Base-by-base conservation (phyloP, 2,113 vertebrate species). In the Cyrtonyx montezumae region DNA sequence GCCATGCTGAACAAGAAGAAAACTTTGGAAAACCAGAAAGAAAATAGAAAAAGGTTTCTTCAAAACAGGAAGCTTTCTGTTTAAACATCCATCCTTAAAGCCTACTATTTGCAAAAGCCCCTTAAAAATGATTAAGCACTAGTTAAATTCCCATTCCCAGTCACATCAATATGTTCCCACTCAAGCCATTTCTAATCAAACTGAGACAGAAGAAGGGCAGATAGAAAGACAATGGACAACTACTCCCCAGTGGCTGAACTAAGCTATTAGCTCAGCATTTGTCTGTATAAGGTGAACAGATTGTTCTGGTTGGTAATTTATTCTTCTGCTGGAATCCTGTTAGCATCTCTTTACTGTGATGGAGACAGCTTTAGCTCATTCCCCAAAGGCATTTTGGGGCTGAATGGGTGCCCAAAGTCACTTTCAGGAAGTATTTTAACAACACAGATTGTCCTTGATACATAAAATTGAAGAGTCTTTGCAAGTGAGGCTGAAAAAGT, bases 291-390 rank as follows among this genome's bases (percentile, higher is more conserved):
- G 81, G 88, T 74, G 73, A 94, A 69, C 74, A 93, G 91, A 92
- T 69, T 95, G 71, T 43, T 95, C 73, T 76, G 45, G n/a, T 87
- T 94, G 11, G 1, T 69, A 84, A 90, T 92, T 94, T 94, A 86
- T 92, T 92, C 70, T 95, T 95, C 91, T 95, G 46, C 71, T 91
- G 85, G 49, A 62, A 92, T 94, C 37, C 75, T 90, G 53, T 73
- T 93, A 92, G 65, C 15, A 65, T 85, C 65, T 85, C 37, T 77
- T 85, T 67, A 78, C 32, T 73, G 56, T 78, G 77, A 90, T 18
- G 23, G 68, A 92, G 63, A 88, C 8, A 84, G 68, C 59, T 90
- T 81, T 79, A 92, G 30, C 46, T 92, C 37, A 9, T 70, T 87
- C 66, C 55, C 23, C 61, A 87, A 62, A 81, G 69, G 42, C 84